A percentile compares a stretch with the other conserved stretches of the same genome.
phyloP scores from a whole-genome alignment of 2,113 vertebrate species.

The Delphinus delphis region DNA sequence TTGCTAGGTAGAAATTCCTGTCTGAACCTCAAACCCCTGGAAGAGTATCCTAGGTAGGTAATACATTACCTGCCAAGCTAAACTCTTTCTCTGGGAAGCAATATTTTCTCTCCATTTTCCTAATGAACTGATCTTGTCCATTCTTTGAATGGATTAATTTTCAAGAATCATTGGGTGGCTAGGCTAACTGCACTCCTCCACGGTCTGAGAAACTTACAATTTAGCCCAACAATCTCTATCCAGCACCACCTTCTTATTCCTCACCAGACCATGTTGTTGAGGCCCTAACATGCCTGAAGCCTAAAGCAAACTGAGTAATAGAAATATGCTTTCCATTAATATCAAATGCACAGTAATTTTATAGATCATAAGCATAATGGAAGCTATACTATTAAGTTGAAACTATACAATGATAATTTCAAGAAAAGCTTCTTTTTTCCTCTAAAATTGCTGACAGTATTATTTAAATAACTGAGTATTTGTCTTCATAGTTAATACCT shows the following conservation, averaged over 20 bases:
- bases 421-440: neutral
- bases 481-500: neutral
- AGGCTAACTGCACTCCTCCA: neutral
- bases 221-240: neutral
- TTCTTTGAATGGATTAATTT: neutral
- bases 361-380: neutral
- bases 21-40: neutral
- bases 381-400: neutral
- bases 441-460: neutral
- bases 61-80: neutral
- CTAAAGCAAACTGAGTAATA: neutral
- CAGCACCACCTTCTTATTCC: neutral
- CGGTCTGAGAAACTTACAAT: neutral
- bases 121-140: neutral
- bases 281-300: neutral
- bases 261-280: neutral
- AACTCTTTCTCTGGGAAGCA: neutral
- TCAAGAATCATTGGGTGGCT: neutral
- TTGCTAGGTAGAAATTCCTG: neutral
- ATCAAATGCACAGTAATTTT: neutral
- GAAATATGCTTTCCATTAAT: neutral
- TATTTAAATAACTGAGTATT: neutral
- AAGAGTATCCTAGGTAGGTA: neutral
- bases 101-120: neutral
- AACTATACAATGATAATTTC: neutral